Evolutionary conservation across 2,113 vertebrate genomes (phyloP).

Genomic region (Marmota flaviventris): DNA sequence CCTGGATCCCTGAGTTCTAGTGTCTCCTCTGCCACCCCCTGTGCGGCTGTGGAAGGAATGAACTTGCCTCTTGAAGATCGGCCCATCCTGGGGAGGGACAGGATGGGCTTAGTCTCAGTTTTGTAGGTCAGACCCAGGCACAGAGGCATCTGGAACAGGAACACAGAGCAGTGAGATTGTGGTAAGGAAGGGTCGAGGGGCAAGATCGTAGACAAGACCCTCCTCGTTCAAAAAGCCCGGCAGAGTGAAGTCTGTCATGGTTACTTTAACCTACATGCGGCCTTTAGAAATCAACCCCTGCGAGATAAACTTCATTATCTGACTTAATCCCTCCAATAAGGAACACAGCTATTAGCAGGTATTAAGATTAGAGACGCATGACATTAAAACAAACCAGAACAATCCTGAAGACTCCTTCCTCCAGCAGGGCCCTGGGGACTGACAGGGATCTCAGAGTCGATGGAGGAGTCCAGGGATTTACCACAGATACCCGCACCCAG

Average conservation of each 20-base stretch:
- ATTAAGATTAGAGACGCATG: background rate
- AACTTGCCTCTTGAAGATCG: background rate
- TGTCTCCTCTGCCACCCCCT: too few species aligned
- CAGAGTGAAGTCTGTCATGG: rapidly evolving
- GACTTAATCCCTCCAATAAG: background rate
- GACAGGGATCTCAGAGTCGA: background rate
- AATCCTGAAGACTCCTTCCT: rapidly evolving
- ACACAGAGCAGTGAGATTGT: rapidly evolving
- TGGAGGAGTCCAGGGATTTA: background rate
- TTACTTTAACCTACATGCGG: background rate
- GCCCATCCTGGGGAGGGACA: background rate
- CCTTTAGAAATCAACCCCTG: background rate
- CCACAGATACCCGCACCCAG: background rate
- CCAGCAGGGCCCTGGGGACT: background rate
- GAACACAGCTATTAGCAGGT: background rate
- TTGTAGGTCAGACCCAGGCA: background rate
- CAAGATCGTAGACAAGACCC: rapidly evolving
- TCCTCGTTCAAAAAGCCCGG: background rate
- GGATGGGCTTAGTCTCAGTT: rapidly evolving
- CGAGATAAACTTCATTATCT: background rate
- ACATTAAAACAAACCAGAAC: background rate
- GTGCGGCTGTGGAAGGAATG: too few species aligned
- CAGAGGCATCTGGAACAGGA: background rate
- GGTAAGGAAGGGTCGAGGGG: background rate
- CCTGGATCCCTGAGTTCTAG: background rate